A percentile compares a stretch with the other conserved stretches of the same genome.
Conservation (phyloP, 2,888 invertebrate species). For the Fragum sueziense region DNA sequence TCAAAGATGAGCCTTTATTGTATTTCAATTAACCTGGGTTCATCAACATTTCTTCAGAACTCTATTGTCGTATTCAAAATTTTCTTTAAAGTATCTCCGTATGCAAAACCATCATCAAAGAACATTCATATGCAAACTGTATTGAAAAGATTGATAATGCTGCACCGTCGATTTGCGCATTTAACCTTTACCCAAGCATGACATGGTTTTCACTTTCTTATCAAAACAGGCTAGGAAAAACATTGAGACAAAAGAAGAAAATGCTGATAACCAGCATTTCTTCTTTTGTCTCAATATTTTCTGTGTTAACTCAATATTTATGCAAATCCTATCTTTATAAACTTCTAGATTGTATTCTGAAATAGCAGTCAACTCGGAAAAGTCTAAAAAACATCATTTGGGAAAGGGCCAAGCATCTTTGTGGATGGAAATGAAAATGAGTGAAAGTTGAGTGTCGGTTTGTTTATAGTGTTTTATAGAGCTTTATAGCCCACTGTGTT, state of each 20-base stretch:
- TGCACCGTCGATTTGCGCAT: slow-evolving; percentile 8
- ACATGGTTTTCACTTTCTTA: too few species aligned
- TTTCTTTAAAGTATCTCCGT: neutral
- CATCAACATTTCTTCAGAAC: neutral
- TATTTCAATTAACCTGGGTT: slow-evolving; percentile 4
- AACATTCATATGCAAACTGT: slow-evolving; percentile 4
- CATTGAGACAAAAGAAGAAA: too few species aligned
- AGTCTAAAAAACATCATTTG: too few species aligned
- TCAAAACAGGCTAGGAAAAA: too few species aligned
- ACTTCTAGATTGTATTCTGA: too few species aligned
- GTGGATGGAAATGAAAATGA: slow-evolving; percentile 18
- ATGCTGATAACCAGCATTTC: too few species aligned
- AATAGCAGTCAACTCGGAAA: too few species aligned
- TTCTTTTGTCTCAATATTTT: too few species aligned
- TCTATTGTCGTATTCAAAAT: neutral
- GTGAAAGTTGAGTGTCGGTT: slow-evolving; percentile 19
- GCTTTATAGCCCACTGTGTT: slow-evolving; percentile 11
- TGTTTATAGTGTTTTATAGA: neutral
- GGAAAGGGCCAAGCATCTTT: too few species aligned
- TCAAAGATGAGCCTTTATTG: neutral
- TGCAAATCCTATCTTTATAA: too few species aligned
- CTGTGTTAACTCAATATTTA: too few species aligned
- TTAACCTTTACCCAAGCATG: too few species aligned
- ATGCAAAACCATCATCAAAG: neutral
- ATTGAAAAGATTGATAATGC: neutral